Evolutionary conservation across 2,113 vertebrate genomes (phyloP), one percentile per base, ranked within the genome.

Genomic region (Chloroceryle aenea): DNA sequence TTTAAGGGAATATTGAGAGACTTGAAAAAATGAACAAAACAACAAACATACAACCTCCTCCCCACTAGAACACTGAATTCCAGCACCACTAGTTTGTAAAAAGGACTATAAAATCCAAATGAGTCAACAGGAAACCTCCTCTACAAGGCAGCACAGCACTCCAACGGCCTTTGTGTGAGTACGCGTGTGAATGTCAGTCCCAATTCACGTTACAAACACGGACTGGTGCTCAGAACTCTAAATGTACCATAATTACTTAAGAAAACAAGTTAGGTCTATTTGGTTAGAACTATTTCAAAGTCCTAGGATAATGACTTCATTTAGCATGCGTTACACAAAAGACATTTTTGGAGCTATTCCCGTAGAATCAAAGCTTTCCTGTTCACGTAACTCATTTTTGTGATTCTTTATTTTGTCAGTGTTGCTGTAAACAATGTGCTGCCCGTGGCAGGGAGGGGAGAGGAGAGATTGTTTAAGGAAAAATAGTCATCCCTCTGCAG

Each of bases 391-490:
- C 73, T 96, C 78, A 78, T 92, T 96, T 95, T 93, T 95, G 93
- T 8, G 69, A 95, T 85, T 94, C 87, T 96, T 95, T 92, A 93
- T 93, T 97, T 95, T 96, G 88, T 94, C 90, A 89, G 80, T 68
- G 85, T 93, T 96, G 94, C 97, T 66, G 80, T 97, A 94, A 96
- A 97, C 86, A 96, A 92, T 71, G 69, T 73, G 77, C 85, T 97
- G 83, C 74, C 63, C 74, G 3, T 96, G 83, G 71, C 89, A 87
- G 86, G 83, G 80, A 67, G 90, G 83, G 64, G 81, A 84, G 29
- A 92, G 61, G 36, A 93, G 61, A 84, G 77, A 89, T 45, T 88
- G 89, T 89, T 91, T 89, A 85, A 91, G 92, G 93, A 80, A 96
- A 96, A 95, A 79, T 71, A 91, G 77, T 93, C 90, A 94, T 92